These are phyloP conservation scores for Apis florea DNA, from an alignment of 1,140 invertebrate genomes.

Conservation along the genomic window DNA sequence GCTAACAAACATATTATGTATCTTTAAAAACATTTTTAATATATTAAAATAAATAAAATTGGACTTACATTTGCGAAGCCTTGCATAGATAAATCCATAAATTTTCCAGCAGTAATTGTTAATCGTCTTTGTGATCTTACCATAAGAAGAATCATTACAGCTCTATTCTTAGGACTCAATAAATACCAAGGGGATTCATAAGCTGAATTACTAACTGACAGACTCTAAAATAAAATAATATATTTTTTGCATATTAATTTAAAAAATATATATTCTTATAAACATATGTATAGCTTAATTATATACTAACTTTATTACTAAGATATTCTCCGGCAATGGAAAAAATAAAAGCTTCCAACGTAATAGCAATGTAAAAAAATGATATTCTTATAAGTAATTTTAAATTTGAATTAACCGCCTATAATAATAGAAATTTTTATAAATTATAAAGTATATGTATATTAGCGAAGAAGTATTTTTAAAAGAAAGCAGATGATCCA, in stretches of 20 bases:
- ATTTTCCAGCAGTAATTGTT: conserved; percentile 53
- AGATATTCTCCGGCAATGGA: conserved; percentile 56
- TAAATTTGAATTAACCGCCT: conserved; percentile 28
- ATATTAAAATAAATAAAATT: neutral
- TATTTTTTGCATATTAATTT: neutral
- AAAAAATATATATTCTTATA: neutral
- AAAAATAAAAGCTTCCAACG: conserved; percentile 51
- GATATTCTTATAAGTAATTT: conserved; percentile 20
- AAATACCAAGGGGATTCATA: conserved; percentile 50
- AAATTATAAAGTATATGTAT: neutral
- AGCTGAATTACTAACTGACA: conserved; percentile 26
- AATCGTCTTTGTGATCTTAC: conserved; percentile 53
- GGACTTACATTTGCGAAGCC: conserved; percentile 52
- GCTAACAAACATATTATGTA: neutral
- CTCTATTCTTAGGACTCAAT: conserved; percentile 31
- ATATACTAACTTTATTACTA: conserved; percentile 41
- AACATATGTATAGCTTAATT: neutral
- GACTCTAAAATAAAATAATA: conserved; percentile 36
- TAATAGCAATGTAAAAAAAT: conserved; percentile 47
- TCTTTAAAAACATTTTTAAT: neutral
- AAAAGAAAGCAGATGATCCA: too few relatives aligned
- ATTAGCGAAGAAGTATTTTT: too few relatives aligned
- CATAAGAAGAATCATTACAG: conserved; percentile 49
- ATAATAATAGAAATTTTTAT: neutral
- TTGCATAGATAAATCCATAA: conserved; percentile 50